Base-by-base conservation (phyloP, 2,888 invertebrate genomes). In the Trichopoda pennipes region DNA sequence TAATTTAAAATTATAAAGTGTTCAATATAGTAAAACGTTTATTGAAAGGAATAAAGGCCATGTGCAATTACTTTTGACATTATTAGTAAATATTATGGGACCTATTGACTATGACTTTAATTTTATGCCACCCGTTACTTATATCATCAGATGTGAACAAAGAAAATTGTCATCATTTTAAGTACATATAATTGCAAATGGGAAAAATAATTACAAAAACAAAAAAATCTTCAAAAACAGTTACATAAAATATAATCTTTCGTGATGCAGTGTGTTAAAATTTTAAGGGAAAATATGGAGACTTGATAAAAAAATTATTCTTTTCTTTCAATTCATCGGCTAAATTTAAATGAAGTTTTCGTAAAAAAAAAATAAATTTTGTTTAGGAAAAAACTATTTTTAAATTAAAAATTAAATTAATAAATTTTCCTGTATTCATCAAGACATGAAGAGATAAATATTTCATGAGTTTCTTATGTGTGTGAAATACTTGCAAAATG, bases 161-260 rank as follows among this genome's bases (percentile, higher is more conserved):
- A 49, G 70, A 69, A 56, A 80, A 60, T 56, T 80, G 80, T 76
- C 76, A 72, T 73, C 68, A 77, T 77, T 81, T 77, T 51, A 64
- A 77, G 77, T 81, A 73, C 77, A 68, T 77, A 81, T 81, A 81
- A 77, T 81, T 77, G 73, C 56, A 72, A 77, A 77, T 68, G 58
- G 44, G 32, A 4, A 55, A 73, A 77, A 68, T 49, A 58, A 56
- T 64, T 32, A 49, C 9, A 17, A 28, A 19, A 38, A 2, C 42
- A 60, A 49, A 21, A n/a, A 38, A 12, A 28, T 32, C 6, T 12
- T 1, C 42, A 28, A 28, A 60, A 21, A 21, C 10, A 17, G 17
- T 44, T 12, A 38, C 44, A 56, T 47, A 32, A 58, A 63, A 51
- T 69, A 75, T 60, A 66, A 47, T 55, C 28, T 28, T 14, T 53